These are phyloP conservation scores for Creontiades dilutus DNA, from an alignment of 2,888 invertebrate genomes.

Conservation along the genomic window DNA sequence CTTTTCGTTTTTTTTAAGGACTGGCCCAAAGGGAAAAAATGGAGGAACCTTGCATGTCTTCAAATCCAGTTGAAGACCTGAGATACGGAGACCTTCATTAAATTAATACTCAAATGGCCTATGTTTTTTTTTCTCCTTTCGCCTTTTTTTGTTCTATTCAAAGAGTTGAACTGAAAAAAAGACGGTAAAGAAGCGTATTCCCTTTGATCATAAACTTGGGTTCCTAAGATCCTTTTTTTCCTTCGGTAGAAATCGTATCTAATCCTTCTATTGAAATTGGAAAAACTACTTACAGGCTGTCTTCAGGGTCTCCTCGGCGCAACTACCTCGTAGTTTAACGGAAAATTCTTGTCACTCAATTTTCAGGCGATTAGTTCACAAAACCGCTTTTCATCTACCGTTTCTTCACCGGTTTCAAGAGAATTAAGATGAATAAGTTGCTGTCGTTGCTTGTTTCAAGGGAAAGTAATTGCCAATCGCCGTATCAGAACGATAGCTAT, in stretches of 20 bases:
- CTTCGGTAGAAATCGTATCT: not conserved
- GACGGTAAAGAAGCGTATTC: not conserved
- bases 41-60: constrained; percentile 4
- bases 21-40: not conserved
- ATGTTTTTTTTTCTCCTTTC: not conserved
- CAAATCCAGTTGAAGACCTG: not conserved
- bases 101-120: constrained; percentile 24
- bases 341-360: too few relatives aligned
- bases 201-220: constrained; percentile 12
- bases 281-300: too few relatives aligned
- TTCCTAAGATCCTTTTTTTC: not conserved
- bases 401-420: too few relatives aligned
- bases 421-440: too few relatives aligned
- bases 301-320: too few relatives aligned
- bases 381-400: too few relatives aligned
- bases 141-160: not conserved
- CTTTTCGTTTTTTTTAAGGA: not conserved
- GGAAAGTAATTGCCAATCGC: too few relatives aligned
- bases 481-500: too few relatives aligned
- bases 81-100: constrained; percentile 14
- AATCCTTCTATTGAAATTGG: not conserved
- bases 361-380: too few relatives aligned
- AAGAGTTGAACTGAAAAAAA: not conserved
- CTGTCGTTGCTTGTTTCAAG: too few relatives aligned
- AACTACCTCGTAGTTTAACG: too few relatives aligned